phyloP scores from a whole-genome alignment of 2,113 vertebrate species.

The Lophius piscatorius region DNA sequence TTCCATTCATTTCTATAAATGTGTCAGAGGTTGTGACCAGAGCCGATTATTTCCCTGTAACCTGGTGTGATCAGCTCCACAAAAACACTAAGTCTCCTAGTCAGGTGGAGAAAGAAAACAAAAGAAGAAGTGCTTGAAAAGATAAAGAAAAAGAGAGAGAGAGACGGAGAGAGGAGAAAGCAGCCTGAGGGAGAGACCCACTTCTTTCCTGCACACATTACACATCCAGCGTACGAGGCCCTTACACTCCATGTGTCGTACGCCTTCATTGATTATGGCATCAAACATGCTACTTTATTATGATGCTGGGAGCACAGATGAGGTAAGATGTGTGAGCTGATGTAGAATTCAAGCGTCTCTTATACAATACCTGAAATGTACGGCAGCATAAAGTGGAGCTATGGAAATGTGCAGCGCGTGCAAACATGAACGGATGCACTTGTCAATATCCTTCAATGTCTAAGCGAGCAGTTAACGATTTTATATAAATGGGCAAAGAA shows the following conservation, averaged over 20 bases:
- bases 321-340: constrained; percentile 7
- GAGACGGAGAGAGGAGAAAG: constrained; percentile 13
- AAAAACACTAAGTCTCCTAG: constrained; percentile 48
- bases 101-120: constrained; percentile 26
- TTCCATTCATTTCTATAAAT: constrained; percentile 15
- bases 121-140: constrained; percentile 10
- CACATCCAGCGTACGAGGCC: constrained; percentile 30
- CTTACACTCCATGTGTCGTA: constrained; percentile 33
- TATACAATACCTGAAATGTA: constrained; percentile 4
- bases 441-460: constrained; percentile 25
- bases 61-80: constrained; percentile 48
- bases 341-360: neutral
- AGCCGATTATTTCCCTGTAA: constrained; percentile 43
- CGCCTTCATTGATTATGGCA: constrained; percentile 35
- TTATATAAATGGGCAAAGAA: constrained; percentile 32
- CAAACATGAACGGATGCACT: constrained; percentile 24
- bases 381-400: neutral
- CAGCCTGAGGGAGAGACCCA: constrained; percentile 49
- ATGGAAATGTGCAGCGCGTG: constrained; percentile 21
- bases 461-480: constrained; percentile 56
- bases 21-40: too few relatives aligned
- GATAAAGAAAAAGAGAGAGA: too few relatives aligned
- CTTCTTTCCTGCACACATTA: constrained; percentile 42
- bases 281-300: neutral
- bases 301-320: neutral